These are phyloP conservation scores for Pseudorhiza aurosa DNA, from an alignment of 30 jellyfish, hydroid and myxozoan genomes.

Conservation along the genomic window DNA sequence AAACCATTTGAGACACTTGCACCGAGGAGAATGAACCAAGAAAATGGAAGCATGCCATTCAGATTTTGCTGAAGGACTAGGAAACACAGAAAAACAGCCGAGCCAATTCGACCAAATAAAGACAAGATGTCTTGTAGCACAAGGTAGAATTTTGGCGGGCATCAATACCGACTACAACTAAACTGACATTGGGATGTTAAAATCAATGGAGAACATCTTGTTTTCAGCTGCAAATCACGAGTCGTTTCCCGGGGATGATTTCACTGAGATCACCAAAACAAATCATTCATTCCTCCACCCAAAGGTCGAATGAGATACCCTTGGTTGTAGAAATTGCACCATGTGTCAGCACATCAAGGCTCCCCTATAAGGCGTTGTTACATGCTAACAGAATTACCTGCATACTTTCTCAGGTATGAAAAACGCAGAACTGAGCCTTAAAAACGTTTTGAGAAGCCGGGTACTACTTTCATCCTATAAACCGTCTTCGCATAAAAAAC, in stretches of 20 bases:
- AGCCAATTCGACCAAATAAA: constrained; percentile 2
- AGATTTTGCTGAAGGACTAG: constrained; percentile 4
- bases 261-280: background rate
- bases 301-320: background rate
- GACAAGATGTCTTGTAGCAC: background rate
- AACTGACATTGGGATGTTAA: constrained; percentile 14
- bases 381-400: too few species aligned
- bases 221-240: background rate
- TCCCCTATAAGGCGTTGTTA: constrained; percentile 2
- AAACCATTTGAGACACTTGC: too few species aligned
- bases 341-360: background rate
- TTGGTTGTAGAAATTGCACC: background rate
- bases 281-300: background rate
- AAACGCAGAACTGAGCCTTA: background rate
- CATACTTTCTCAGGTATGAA: background rate
- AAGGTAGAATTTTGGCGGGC: background rate
- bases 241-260: background rate
- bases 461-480: background rate
- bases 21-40: too few species aligned
- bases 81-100: background rate
- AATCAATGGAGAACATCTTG: constrained; percentile 11
- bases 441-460: background rate
- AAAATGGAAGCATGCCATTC: background rate
- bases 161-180: background rate
- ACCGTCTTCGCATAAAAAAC: background rate